These are phyloP conservation scores for Scaptomyza cyrtandrae DNA, from an alignment of 2,888 invertebrate genomes.

Conservation along the genomic window DNA sequence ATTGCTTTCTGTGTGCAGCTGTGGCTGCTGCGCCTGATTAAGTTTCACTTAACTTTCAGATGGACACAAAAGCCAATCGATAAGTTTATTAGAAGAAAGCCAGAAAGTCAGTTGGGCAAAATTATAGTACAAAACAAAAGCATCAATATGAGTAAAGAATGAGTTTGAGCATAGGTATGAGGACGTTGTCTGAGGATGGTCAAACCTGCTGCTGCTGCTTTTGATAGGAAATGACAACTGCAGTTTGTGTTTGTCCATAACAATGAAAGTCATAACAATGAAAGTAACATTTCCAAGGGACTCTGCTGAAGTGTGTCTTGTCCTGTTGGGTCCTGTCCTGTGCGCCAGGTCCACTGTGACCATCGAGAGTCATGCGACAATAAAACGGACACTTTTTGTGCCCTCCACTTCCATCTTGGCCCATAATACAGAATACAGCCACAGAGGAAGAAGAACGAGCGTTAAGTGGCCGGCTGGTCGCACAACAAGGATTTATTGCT, in stretches of 20 bases:
- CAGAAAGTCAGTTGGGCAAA: constrained; percentile 17
- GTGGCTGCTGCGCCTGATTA: constrained; percentile 65
- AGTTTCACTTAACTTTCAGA: constrained; percentile 58
- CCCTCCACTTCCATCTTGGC: neutral
- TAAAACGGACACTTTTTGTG: constrained; percentile 38
- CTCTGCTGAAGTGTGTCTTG: neutral
- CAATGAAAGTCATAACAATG: constrained; percentile 60
- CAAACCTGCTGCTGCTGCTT: constrained; percentile 14
- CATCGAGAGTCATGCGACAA: constrained; percentile 45
- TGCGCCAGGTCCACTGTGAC: too few relatives aligned
- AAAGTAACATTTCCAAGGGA: constrained; percentile 32
- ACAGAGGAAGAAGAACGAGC: neutral
- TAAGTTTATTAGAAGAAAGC: constrained; percentile 34
- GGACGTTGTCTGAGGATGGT: neutral
- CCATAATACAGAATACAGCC: constrained; percentile 7
- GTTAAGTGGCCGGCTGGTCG: constrained; percentile 46
- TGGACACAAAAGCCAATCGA: constrained; percentile 54
- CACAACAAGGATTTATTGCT: constrained; percentile 29
- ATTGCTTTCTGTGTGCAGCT: constrained; percentile 24
- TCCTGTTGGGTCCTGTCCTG: neutral
- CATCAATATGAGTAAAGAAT: neutral
- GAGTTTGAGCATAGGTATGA: neutral
- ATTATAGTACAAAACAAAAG: constrained; percentile 47
- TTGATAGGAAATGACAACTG: constrained; percentile 63
- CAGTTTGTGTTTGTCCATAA: constrained; percentile 52